A percentile compares a stretch with the other conserved stretches of the same genome.
Evolutionary conservation across 2,888 invertebrate genomes (phyloP).

Genomic region (Baronia brevicornis): DNA sequence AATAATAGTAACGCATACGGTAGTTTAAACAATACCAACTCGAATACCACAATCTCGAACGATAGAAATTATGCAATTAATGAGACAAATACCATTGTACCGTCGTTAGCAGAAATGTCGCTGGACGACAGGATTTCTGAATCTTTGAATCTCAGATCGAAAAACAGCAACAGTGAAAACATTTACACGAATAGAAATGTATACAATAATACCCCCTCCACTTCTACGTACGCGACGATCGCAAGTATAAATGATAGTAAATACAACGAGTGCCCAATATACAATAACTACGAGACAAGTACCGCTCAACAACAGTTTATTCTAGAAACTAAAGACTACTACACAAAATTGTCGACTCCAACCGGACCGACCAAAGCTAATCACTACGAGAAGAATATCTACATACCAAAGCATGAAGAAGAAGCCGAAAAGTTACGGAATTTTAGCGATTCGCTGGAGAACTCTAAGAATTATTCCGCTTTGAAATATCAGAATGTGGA

Average conservation of each 20-base stretch:
- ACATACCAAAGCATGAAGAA: slow-evolving; percentile 55
- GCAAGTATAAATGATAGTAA: slow-evolving; percentile 24
- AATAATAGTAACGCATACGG: slow-evolving; percentile 29
- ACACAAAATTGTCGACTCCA: slow-evolving; percentile 56
- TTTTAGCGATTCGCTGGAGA: slow-evolving; percentile 55
- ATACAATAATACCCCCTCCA: slow-evolving; percentile 30
- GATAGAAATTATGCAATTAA: slow-evolving; percentile 30
- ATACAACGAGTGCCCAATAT: slow-evolving; percentile 50
- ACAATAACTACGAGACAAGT: slow-evolving; percentile 51
- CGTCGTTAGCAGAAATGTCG: slow-evolving; percentile 50
- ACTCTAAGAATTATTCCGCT: slow-evolving; percentile 63
- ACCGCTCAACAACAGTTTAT: slow-evolving; percentile 53
- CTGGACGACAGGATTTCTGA: slow-evolving; percentile 67
- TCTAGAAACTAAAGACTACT: slow-evolving; percentile 61
- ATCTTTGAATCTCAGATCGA: slow-evolving; percentile 64
- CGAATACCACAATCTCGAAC: slow-evolving; percentile 37
- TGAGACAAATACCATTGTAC: slow-evolving; percentile 25
- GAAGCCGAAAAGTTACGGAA: slow-evolving; percentile 52
- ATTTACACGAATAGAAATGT: slow-evolving; percentile 41
- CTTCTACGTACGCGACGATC: slow-evolving; percentile 25
- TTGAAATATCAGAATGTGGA: slow-evolving; percentile 59
- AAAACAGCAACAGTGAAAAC: slow-evolving; percentile 51
- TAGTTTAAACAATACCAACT: slow-evolving; percentile 30
- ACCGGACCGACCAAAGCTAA: slow-evolving; percentile 33
- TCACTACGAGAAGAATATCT: slow-evolving; percentile 64